These are phyloP conservation scores for Drymodes brunneopygia DNA, from an alignment of 2,113 vertebrate species.

Conservation along the genomic window DNA sequence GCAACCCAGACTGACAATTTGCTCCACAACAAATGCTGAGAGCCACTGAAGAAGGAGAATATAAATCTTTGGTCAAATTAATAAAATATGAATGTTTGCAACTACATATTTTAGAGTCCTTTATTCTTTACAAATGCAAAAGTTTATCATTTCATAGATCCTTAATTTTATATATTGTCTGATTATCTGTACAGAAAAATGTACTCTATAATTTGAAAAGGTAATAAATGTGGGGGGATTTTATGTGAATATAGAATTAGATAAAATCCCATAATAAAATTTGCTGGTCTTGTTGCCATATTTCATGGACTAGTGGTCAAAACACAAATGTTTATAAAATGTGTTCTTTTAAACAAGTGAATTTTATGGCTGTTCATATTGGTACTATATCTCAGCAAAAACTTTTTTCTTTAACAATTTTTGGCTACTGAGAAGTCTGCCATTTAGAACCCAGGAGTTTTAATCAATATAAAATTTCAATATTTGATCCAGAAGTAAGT, in stretches of 20 bases:
- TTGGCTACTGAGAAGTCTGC: background rate
- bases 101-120: conserved; percentile 8
- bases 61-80: background rate
- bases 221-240: conserved; percentile 14
- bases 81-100: background rate
- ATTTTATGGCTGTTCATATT: background rate
- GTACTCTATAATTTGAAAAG: conserved; percentile 41
- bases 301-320: background rate
- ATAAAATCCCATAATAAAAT: conserved; percentile 8
- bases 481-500: background rate
- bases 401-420: background rate
- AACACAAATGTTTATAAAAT: background rate
- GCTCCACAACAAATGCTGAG: background rate
- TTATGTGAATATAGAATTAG: conserved; percentile 9
- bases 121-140: conserved; percentile 31
- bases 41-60: background rate
- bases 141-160: conserved; percentile 43
- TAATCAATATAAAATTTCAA: background rate
- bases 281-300: background rate
- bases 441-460: background rate
- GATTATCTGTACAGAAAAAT: conserved; percentile 39
- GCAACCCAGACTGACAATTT: background rate
- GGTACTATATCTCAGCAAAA: background rate
- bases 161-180: conserved; percentile 53
- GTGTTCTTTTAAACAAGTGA: background rate